Base-by-base conservation (phyloP, 2,113 vertebrate species). In the Cochlearius cochlearius region DNA sequence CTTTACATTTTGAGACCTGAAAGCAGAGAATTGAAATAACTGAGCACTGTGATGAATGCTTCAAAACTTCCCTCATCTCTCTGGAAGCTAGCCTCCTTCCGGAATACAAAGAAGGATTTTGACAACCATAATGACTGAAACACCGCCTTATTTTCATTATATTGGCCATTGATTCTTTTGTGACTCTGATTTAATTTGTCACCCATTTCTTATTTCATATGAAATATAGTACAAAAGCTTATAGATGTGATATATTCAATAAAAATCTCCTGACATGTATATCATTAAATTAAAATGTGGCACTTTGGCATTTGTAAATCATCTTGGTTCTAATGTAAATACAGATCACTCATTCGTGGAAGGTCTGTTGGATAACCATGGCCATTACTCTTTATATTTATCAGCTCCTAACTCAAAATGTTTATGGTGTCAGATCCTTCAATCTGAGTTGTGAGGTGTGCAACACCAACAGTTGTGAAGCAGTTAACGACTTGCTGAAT, bases 251-350 rank as follows among this genome's bases (percentile, higher is more conserved):
- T 66, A 30, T 66, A 88, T 66, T 90, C 16, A 88, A 86, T 78
- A 77, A 86, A 95, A 94, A 69, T 59, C 34, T 75, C 8, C 32
- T 93, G 73, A 93, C 7, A 50, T 86, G 12, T 74, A 34, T 82
- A 63, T 60, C 73, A 85, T 91, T 91, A 94, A 83, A 95, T 74
- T 79, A 93, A 97, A 97, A 91, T 83, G 76, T 96, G 67, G 18
- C 59, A 87, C 62, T 49, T 94, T 45, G 43, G 22, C 30, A 78
- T 86, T 81, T 81, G 47, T 94, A 97, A 96, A 97, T 97, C 85
- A 88, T 95, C 68, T 76, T 72, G 47, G 82, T 85, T 88, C 47
- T 91, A 93, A 92, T 78, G 71, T 80, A 95, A 94, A 95, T 96
- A 94, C 34, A 90, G 88, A 95, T 94, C 73, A 68, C 19, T 96